Evolutionary conservation across 2,113 vertebrate species (phyloP).

Genomic region (Saccopteryx leptura): DNA sequence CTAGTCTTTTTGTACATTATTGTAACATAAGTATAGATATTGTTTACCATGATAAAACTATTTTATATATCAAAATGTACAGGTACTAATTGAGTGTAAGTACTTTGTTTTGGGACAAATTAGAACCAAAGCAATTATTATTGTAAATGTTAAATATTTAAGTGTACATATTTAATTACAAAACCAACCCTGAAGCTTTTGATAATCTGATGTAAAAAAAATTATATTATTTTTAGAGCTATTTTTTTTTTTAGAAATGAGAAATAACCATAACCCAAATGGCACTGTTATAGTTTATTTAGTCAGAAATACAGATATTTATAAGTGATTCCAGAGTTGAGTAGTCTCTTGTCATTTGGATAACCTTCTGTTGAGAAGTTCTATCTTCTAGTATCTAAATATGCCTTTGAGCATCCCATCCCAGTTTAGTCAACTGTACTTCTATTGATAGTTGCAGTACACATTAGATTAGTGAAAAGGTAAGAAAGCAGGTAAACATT

Average conservation of each 20-base stretch:
- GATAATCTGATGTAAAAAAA: conserved; percentile 21
- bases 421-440: not conserved
- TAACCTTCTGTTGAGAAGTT: conserved; percentile 24
- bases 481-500: not conserved
- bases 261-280: conserved; percentile 34
- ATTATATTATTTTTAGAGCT: not conserved
- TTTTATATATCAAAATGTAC: not conserved
- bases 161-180: not conserved
- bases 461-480: conserved; percentile 15
- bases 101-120: not conserved
- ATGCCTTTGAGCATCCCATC: not conserved
- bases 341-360: not conserved
- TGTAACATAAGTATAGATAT: not conserved
- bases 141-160: not conserved
- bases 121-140: conserved; percentile 25
- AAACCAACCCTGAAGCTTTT: conserved; percentile 46
- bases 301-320: conserved; percentile 7
- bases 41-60: not conserved
- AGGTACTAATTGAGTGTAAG: not conserved
- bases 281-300: not conserved
- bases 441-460: not conserved
- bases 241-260: conserved; percentile 36
- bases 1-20: not conserved
- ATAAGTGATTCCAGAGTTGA: not conserved
- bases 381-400: not conserved